Evolutionary conservation across 2,888 invertebrate genomes (phyloP).

Genomic region (Camponotus fellah): DNA sequence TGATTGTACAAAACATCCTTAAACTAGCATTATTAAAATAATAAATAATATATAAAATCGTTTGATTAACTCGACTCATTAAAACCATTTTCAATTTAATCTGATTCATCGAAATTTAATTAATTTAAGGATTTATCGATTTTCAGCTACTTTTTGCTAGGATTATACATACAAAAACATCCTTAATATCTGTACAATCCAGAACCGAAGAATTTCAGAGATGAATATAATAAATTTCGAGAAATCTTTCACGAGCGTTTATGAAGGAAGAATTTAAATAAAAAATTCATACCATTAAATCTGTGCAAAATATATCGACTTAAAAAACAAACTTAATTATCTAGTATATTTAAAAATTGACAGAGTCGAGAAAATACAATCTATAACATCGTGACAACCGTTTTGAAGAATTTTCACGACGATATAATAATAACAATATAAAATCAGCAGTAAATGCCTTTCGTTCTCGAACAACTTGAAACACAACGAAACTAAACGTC

Average conservation of each 20-base stretch:
- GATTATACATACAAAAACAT: no score
- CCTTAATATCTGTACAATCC: not conserved
- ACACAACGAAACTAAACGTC: slow-evolving; percentile 18
- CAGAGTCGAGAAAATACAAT: not conserved
- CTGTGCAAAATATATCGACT: not conserved
- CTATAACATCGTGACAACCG: not conserved
- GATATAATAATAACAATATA: slow-evolving; percentile 19
- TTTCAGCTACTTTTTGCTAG: no score
- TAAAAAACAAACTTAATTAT: not conserved
- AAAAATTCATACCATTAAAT: not conserved
- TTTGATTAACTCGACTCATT: not conserved
- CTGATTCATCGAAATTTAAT: not conserved
- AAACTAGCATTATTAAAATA: not conserved
- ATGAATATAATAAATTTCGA: not conserved
- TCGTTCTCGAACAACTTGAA: slow-evolving; percentile 24
- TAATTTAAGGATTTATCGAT: not conserved
- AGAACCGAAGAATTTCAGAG: not conserved
- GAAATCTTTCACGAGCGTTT: not conserved
- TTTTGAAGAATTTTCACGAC: not conserved
- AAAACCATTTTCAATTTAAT: not conserved
- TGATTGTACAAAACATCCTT: no score
- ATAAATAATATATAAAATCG: not conserved
- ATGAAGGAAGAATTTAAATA: not conserved
- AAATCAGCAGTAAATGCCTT: not conserved
- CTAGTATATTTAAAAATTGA: not conserved